A percentile compares a stretch with the other conserved stretches of the same genome.
These are phyloP conservation scores for Drosophila micromelanica DNA, from an alignment of 1,140 invertebrate species.

Conservation along the genomic window DNA sequence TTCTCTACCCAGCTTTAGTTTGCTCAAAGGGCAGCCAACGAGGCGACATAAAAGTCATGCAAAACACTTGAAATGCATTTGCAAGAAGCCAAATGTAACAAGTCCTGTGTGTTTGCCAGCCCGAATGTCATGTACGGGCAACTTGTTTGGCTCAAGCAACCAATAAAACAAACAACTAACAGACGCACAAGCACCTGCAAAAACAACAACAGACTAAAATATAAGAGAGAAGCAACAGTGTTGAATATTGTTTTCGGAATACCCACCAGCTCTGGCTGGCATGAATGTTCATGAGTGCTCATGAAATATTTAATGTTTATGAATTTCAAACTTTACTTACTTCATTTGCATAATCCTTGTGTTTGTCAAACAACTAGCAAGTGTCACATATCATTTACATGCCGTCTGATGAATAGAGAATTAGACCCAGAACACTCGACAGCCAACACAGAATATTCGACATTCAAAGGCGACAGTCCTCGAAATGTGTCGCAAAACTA, in stretches of 20 bases:
- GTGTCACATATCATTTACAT: constrained; percentile 62
- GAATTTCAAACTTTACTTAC: constrained; percentile 61
- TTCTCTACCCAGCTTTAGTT: constrained; percentile 25
- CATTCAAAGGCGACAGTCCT: constrained; percentile 4
- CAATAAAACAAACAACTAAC: constrained; percentile 54
- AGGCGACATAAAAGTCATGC: constrained; percentile 50
- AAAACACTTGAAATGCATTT: constrained; percentile 70
- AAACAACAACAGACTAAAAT: not conserved
- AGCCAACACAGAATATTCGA: not conserved
- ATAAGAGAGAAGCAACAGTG: constrained; percentile 22
- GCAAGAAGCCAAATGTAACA: constrained; percentile 11
- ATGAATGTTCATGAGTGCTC: constrained; percentile 65
- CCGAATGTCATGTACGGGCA: constrained; percentile 4
- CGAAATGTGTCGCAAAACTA: constrained; percentile 2
- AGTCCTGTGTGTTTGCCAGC: constrained; percentile 21
- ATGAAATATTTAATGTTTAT: constrained; percentile 76
- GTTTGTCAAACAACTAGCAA: constrained; percentile 55
- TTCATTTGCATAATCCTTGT: constrained; percentile 73
- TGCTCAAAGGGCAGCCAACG: constrained; percentile 23
- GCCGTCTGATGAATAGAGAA: constrained; percentile 31
- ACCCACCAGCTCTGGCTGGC: constrained; percentile 31
- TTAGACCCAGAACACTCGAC: constrained; percentile 1
- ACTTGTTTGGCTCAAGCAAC: constrained; percentile 9
- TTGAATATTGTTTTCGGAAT: constrained; percentile 52
- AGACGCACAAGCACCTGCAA: not conserved